Conservation (phyloP, 2,888 invertebrate species). For the Steinernema hermaphroditum region DNA sequence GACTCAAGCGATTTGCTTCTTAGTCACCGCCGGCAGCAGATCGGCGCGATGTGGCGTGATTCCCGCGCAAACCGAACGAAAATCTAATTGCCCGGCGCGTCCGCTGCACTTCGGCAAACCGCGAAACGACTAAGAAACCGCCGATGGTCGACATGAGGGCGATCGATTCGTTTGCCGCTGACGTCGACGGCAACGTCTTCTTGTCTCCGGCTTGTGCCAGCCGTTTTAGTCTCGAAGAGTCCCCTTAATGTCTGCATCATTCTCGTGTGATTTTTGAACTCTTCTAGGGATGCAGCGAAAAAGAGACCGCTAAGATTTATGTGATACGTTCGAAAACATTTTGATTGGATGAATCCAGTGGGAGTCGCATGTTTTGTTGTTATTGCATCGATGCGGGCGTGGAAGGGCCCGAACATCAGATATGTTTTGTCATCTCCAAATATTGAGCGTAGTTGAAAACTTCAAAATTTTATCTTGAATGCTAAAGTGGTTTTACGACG, state of each 20-base stretch:
- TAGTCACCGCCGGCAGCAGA: neutral
- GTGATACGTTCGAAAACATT: too few species aligned
- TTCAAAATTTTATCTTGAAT: too few species aligned
- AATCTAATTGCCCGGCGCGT: neutral
- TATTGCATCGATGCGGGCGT: too few species aligned
- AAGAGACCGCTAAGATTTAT: too few species aligned
- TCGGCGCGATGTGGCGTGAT: neutral
- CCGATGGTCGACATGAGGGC: neutral
- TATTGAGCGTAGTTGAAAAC: too few species aligned
- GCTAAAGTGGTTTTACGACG: too few species aligned
- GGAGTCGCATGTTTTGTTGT: too few species aligned
- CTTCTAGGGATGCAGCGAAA: neutral
- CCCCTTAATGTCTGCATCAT: neutral
- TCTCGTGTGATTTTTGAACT: neutral
- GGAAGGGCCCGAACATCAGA: too few species aligned
- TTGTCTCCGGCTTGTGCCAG: neutral
- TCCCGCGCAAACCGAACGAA: neutral
- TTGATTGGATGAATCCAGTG: too few species aligned
- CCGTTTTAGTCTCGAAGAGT: too few species aligned
- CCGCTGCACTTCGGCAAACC: neutral
- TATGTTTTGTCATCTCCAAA: too few species aligned
- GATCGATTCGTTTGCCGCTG: neutral
- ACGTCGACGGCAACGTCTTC: neutral
- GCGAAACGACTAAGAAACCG: conserved; percentile 11
- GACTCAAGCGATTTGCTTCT: neutral